Conservation (phyloP, 2,113 vertebrate genomes). For the Syngnathus typhle region DNA sequence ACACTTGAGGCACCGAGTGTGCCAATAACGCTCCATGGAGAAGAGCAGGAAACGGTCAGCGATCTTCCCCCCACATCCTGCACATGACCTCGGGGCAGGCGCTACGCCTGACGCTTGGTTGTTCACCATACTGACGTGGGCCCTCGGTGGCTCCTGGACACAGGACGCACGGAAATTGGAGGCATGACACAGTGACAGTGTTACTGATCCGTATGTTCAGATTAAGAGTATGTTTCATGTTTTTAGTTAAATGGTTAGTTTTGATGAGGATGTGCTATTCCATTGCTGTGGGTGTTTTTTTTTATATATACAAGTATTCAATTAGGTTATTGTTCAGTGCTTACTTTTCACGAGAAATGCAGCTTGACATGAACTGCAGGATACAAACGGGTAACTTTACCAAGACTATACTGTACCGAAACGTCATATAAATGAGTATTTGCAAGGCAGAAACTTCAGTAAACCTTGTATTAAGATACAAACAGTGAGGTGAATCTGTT, state of each 20-base stretch:
- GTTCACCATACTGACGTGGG: slow-evolving; percentile 69
- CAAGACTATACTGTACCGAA: not conserved
- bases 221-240: not conserved
- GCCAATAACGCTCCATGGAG: slow-evolving; percentile 80
- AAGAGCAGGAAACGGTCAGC: slow-evolving; percentile 78
- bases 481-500: not conserved
- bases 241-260: not conserved
- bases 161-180: not conserved
- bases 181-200: not conserved
- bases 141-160: slow-evolving; percentile 27
- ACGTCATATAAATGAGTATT: not conserved
- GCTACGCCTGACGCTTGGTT: slow-evolving; percentile 58
- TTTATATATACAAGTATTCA: too few species aligned
- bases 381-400: not conserved
- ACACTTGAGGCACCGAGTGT: slow-evolving; percentile 77
- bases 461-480: not conserved
- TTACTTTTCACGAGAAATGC: not conserved
- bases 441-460: not conserved
- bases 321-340: too few species aligned
- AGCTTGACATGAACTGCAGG: not conserved
- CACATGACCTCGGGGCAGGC: slow-evolving; percentile 66
- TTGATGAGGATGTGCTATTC: not conserved
- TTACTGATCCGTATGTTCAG: not conserved
- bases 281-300: not conserved
- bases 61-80: slow-evolving; percentile 76